Evolutionary conservation across 2,113 vertebrate species (phyloP).

Genomic region (Ophthalmolycus amberensis): DNA sequence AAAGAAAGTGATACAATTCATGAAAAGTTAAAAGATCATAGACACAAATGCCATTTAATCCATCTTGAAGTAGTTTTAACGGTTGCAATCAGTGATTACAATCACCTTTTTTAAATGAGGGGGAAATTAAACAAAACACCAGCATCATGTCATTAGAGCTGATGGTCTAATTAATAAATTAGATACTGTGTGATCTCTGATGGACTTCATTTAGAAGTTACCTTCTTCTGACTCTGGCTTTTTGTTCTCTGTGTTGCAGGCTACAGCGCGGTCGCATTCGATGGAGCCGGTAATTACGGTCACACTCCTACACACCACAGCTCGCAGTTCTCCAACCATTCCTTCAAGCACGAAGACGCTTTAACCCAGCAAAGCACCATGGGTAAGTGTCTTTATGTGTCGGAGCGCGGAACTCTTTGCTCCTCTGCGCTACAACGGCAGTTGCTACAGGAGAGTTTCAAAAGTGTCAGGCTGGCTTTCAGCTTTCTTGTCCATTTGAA

Average conservation of each 20-base stretch:
- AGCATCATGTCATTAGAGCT: background rate
- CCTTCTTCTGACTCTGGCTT: background rate
- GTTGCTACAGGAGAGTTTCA: background rate
- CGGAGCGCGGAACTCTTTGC: background rate
- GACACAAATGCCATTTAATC: background rate
- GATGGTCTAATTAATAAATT: background rate
- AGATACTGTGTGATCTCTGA: background rate
- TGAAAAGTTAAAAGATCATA: background rate
- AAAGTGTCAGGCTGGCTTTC: background rate
- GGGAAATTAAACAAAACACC: background rate
- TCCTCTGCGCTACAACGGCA: too few relatives aligned
- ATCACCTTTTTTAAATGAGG: background rate
- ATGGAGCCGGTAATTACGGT: slow-evolving; percentile 91
- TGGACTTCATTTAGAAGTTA: background rate
- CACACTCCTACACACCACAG: slow-evolving; percentile 94
- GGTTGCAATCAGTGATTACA: background rate
- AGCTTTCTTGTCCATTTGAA: background rate
- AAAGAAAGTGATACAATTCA: background rate
- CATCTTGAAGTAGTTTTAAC: background rate
- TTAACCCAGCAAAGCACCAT: slow-evolving; percentile 91
- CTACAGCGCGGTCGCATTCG: slow-evolving; percentile 92
- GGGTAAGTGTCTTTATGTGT: slow-evolving; percentile 80
- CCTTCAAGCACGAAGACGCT: slow-evolving; percentile 97
- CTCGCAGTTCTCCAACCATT: slow-evolving; percentile 91
- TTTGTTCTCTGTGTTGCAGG: slow-evolving; percentile 82